phyloP scores from a whole-genome alignment of 1,140 invertebrate genomes.

The Orchestia grillus region DNA sequence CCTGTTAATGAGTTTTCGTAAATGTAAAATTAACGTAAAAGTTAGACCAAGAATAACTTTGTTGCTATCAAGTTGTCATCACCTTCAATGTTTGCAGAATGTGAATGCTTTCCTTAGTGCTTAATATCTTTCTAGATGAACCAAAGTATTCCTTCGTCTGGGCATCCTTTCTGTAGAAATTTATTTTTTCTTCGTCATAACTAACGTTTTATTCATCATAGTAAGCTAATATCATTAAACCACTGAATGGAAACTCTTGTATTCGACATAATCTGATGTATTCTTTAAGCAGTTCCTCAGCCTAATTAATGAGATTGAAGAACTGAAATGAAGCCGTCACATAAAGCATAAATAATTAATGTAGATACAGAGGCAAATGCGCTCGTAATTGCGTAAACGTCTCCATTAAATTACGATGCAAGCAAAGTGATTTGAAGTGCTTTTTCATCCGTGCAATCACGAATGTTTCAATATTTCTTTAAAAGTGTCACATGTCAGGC shows the following conservation, averaged over 20 bases:
- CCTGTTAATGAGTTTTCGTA: background rate
- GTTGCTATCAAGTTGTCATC: background rate
- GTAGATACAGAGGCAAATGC: background rate
- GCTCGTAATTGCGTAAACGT: background rate
- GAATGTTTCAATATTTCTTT: background rate
- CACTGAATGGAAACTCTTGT: background rate
- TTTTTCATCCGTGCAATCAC: background rate
- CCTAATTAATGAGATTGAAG: background rate
- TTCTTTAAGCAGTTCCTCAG: background rate
- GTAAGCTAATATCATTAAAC: background rate
- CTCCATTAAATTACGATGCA: background rate
- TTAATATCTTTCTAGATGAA: background rate
- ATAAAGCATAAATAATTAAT: background rate
- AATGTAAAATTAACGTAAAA: background rate
- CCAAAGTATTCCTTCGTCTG: background rate
- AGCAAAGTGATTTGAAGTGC: background rate
- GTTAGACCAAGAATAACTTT: background rate
- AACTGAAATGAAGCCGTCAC: background rate
- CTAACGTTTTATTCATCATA: background rate
- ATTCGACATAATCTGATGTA: background rate
- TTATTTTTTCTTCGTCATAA: background rate
- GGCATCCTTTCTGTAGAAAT: background rate
- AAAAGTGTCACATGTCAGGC: constrained; percentile 23
- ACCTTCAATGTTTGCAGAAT: background rate
- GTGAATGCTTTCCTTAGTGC: background rate